Base-by-base conservation (phyloP, 53 echinoderm and acorn worm species). In the Paracentrotus lividus region DNA sequence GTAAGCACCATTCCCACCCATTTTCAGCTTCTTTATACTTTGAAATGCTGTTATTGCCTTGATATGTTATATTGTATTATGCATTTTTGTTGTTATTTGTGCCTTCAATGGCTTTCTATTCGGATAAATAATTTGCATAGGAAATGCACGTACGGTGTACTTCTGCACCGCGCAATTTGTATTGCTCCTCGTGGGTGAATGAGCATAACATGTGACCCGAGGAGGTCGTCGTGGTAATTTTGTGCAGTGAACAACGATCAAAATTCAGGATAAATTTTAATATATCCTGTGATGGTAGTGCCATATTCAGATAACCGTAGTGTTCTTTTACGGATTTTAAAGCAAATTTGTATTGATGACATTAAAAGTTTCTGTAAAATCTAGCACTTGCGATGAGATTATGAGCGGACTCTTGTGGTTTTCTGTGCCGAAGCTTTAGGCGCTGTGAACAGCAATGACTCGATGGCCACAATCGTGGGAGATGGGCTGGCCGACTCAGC, bases 11-110 rank as follows among this genome's bases (percentile, higher is more conserved):
- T 43, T 78, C 81, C 58, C 16, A 53, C 26, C 36, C 13, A 42
- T 92, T 49, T 53, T 78, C 40, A 54, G 36, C 81, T 2, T 78
- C 84, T n/a, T 56, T 57, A 18, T 42, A 42, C 77, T 56, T 23
- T 57, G 26, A 2, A 26, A 18, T 21, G 40, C 95, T 93, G 77
- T 75, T 47, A 93, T 92, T 49, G 16, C 5, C 45, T 12, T 61
- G 32, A 86, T 21, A 40, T 68, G 36, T 51, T 68, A 91, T 89
- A 94, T 95, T 94, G 56, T 97, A 94, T 85, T 96, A 96, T 98
- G 97, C 95, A 96, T 97, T 97, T 96, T 98, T 98, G 98, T 98
- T 98, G 98, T 98, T 98, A 97, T 98, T 98, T 98, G 97, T 98
- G 97, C 93, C 96, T 94, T 95, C 96, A 96, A 97, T 96, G 94